phyloP scores from a whole-genome alignment of 2,113 vertebrate genomes.

The Tenrec ecaudatus region DNA sequence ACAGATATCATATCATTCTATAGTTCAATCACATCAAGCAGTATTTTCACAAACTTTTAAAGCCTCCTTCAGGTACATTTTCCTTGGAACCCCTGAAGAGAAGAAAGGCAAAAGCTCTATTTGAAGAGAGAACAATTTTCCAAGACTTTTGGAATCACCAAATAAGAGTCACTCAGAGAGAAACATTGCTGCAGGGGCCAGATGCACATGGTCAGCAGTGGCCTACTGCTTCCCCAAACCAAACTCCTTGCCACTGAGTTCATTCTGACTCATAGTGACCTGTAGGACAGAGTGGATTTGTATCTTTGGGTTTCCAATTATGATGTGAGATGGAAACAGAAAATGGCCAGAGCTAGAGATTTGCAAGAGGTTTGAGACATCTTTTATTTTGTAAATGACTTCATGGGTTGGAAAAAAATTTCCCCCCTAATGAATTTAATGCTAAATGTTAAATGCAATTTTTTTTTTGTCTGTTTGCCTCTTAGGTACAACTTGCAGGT shows the following conservation, averaged over 20 bases:
- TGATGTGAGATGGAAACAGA: no score
- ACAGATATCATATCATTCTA: no score
- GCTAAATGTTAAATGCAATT: conserved; percentile 66
- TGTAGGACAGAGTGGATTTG: no score
- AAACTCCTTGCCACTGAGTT: background rate
- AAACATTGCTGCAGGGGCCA: background rate
- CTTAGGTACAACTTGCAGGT: conserved; percentile 80
- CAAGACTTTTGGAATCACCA: background rate
- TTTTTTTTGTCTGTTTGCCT: conserved; percentile 67
- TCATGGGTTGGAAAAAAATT: background rate
- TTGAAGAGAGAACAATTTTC: background rate
- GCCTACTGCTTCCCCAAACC: background rate
- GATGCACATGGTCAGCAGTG: background rate
- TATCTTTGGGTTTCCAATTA: no score
- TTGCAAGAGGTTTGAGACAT: background rate
- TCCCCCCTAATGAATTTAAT: no score
- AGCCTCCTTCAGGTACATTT: background rate
- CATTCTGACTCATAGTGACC: no score
- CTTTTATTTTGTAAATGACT: conserved; percentile 58
- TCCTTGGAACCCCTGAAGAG: background rate
- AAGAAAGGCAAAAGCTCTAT: background rate
- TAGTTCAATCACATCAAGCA: no score
- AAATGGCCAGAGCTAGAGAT: conserved; percentile 11
- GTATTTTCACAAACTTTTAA: no score
- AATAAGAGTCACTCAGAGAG: background rate